Evolutionary conservation across 1,140 invertebrate genomes (phyloP), one percentile per base, ranked within the genome.

Genomic region (Adelges cooleyi): DNA sequence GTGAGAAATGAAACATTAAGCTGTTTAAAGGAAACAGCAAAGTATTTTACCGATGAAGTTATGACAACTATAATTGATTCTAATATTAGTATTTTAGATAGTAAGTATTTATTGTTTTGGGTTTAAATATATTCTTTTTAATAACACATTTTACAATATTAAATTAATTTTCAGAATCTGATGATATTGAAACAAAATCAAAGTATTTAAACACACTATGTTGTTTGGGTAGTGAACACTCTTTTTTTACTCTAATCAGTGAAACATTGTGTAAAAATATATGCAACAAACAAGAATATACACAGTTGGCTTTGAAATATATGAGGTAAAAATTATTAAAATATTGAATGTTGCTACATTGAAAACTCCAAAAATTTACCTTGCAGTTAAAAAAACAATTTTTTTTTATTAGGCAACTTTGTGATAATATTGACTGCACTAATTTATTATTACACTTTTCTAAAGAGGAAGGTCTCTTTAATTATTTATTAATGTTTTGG

Each of bases 191-290:
- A 29, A 29, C 46, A 20, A 62, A 62, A 48, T 48, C 17, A 8
- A 62, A 62, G 20, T 62, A 42, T 40, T 62, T 62, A 29, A 62
- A 62, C 29, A 36, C 42, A 46, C 27, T 62, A 27, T 48, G 56
- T 48, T 62, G 10, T 36, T 48, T 62, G 40, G 40, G 23, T 46
- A 62, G 33, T 48, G 42, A 62, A 46, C 25, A 62, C 20, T 62
- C 27, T 62, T 62, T 48, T 62, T 62, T 29, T 29, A 18, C 17
- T 3, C n/a, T 33, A 22, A 62, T 62, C 13, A 48, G 2, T 1
- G 42, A 62, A 27, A 62, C 3, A n/a, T 0, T 62, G n/a, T 33
- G 42, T 62, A 25, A 22, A 20, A 46, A 62, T 46, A 15, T 62
- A 20, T 18, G 17, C n/a, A 11, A 20, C 42, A 48, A 29, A 13